Evolutionary conservation across 2,797 vertebrate species (phyloP).

Genomic region (Stomatorhinus walkeri): DNA sequence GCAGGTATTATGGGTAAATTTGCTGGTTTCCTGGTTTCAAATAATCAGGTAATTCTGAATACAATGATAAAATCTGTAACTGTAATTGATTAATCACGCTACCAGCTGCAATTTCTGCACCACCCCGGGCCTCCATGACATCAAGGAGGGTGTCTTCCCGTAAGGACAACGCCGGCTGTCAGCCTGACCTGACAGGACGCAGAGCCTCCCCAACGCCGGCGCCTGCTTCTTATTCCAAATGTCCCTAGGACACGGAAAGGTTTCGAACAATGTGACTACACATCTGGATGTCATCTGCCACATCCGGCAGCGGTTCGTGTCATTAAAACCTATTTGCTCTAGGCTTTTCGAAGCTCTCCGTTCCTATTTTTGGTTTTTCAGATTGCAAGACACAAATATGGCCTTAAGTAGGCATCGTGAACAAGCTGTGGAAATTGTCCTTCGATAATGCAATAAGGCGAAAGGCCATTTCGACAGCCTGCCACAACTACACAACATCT

Average conservation of each 20-base stretch:
- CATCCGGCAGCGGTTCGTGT: neutral
- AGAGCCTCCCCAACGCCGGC: neutral
- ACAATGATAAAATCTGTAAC: neutral
- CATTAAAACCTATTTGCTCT: neutral
- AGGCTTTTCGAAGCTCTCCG: neutral
- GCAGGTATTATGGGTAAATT: neutral
- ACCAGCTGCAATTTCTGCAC: neutral
- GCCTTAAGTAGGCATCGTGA: neutral
- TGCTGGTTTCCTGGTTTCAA: neutral
- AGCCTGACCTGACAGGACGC: neutral
- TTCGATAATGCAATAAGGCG: neutral
- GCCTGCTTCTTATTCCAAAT: neutral
- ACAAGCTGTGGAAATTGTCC: neutral
- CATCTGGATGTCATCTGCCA: constrained; percentile 1
- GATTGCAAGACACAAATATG: neutral
- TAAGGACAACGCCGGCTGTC: neutral
- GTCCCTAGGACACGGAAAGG: neutral
- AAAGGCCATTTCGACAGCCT: neutral
- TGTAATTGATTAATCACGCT: neutral
- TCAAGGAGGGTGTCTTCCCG: neutral
- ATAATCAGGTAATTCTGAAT: neutral
- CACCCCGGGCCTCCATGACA: neutral
- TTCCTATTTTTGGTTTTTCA: neutral
- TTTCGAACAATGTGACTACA: neutral
- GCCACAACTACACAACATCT: neutral